Evolutionary conservation across 2,888 invertebrate species (phyloP), one percentile per base, ranked within the genome.

Genomic region (Melitaea athalia): DNA sequence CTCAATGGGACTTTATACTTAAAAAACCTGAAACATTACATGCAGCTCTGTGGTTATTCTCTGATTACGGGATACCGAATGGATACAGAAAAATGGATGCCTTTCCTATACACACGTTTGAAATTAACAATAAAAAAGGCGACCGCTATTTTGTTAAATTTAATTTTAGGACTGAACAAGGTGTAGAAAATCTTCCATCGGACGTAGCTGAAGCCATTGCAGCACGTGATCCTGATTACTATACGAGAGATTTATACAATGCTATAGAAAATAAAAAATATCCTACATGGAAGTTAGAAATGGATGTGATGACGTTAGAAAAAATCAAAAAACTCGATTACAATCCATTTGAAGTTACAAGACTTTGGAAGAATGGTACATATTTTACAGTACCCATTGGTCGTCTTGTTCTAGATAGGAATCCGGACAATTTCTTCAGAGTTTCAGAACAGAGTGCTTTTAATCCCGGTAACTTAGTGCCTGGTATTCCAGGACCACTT

Each of bases 41-140:
- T 82, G 96, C 96, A 5, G 88, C 94, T 12, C 91, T 96, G 81
- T 95, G 98, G 91, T 85, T 97, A 70, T 95, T 96, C 78, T 94
- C 96, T 8, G 98, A 98, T 87, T 95, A 97, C 76, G 98, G 98
- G 14, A 96, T 96, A 72, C 98, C 98, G 0, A 96, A 98, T 84
- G 98, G 98, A 8, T 96, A 95, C 84, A 94, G 98, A 67, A 95
- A 95, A 85, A 98, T 98, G 97, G 96, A 98, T 79, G 96, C 96
- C 50, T 98, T 97, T 79, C 97, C 98, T 1, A 96, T 96, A 0
- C 98, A 98, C 83, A 96, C 98, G 0, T 99, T 97, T 85, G 98
- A 98, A 85, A 84, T 98, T 69, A 94, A 97, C 33, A 98, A 98
- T 85, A 93, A 91, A 60, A 85, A 95, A 3, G 95, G 95, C 0